These are phyloP conservation scores for Stegodyphus mimosarum DNA, from an alignment of 1,140 invertebrate species.

Conservation along the genomic window DNA sequence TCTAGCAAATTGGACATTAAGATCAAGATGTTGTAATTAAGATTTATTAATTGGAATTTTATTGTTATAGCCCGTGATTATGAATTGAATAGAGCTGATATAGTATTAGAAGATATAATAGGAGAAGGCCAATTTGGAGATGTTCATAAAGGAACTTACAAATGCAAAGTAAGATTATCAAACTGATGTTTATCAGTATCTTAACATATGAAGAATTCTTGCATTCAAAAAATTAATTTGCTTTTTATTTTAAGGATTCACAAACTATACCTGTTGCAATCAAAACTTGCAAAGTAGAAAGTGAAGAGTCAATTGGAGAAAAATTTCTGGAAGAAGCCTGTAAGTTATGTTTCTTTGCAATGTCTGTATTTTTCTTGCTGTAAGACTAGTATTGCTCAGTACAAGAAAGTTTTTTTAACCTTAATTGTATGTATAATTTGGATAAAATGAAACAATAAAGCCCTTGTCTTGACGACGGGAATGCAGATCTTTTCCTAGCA, in stretches of 20 bases:
- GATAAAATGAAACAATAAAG: neutral
- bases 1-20: too few relatives aligned
- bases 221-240: neutral
- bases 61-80: conserved; percentile 82
- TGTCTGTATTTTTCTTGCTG: too few relatives aligned
- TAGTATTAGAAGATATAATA: conserved; percentile 92
- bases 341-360: conserved; percentile 72
- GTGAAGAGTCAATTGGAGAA: conserved; percentile 89
- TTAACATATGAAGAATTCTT: neutral
- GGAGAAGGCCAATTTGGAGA: conserved; percentile 99
- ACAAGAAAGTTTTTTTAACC: neutral
- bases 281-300: conserved; percentile 96
- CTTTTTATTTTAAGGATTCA: conserved; percentile 65
- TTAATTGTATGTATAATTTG: neutral
- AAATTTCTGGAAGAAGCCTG: conserved; percentile 98
- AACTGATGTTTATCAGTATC: neutral
- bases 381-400: too few relatives aligned
- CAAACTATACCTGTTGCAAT: conserved; percentile 83
- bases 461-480: too few relatives aligned
- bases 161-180: conserved; percentile 67
- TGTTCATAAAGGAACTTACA: conserved; percentile 89
- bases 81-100: conserved; percentile 85
- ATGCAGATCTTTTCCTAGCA: too few relatives aligned
- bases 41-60: too few relatives aligned
- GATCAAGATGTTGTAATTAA: too few relatives aligned